Evolutionary conservation across 2,797 vertebrate genomes (phyloP), one percentile per base, ranked within the genome.

Genomic region (Emydoidea blandingii): DNA sequence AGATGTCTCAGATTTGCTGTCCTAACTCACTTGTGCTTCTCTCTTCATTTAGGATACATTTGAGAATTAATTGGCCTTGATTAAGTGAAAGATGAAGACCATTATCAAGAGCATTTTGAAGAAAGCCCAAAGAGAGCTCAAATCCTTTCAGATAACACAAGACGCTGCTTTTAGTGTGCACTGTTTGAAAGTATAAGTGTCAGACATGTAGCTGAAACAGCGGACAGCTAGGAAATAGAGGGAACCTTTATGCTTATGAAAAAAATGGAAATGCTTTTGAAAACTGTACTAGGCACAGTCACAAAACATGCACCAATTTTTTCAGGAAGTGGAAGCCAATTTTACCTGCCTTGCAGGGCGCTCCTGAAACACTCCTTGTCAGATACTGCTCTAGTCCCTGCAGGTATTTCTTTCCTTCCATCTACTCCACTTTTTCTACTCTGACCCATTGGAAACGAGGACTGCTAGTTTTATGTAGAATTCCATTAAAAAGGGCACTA

Each of bases 41-140:
- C 49, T 27, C 92, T 91, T 89, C 92, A 96, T 93, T 72, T 59
- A 95, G 92, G 95, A 50, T 89, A 76, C 50, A 56, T 92, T 93
- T 94, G 94, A 95, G 91, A 96, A 97, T 94, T 97, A 97, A 97
- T 96, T 96, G 8, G 91, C 93, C 95, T 97, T 96, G 95, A 97
- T 95, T 96, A 97, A 97, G 87, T 96, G 93, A 96, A 96, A 95
- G 87, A 97, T 90, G 96, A 97, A 97, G 95, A 97, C 94, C 90
- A 95, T 93, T 92, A 97, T 93, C 93, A 92, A 97, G 92, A 81
- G 88, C 87, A 94, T 95, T 93, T 89, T 91, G 92, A 97, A 97
- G 94, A 96, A 87, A 85, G 14, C 15, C 50, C 50, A 50, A 15
- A 50, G 50, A 50, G 15, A 16, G 50, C 50, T 50, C 50, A 50